Evolutionary conservation across 2,113 vertebrate species (phyloP).

Genomic region (Sterrhoptilus dennistouni): DNA sequence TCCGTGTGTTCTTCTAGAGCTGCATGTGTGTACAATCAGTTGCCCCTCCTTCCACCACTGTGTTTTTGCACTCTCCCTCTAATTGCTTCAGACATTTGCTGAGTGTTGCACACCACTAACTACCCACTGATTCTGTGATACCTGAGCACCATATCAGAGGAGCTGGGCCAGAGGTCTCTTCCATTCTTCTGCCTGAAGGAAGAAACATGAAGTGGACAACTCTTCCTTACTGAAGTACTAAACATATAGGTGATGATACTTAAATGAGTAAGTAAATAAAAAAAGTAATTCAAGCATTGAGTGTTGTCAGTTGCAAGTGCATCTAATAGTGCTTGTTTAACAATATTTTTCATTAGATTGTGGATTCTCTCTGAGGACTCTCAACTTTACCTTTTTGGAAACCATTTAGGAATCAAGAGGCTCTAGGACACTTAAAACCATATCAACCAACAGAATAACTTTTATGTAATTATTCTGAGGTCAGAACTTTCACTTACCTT

Average conservation of each 20-base stretch:
- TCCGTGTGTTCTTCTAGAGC: background rate
- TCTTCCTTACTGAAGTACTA: background rate
- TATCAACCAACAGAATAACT: background rate
- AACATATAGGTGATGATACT: background rate
- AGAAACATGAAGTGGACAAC: background rate
- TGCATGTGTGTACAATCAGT: background rate
- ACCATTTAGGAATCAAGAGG: background rate
- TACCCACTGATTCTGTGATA: background rate
- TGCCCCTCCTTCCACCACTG: background rate
- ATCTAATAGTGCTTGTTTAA: background rate
- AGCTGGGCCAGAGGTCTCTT: background rate
- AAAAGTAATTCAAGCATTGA: background rate
- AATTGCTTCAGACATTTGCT: background rate
- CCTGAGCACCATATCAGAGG: background rate
- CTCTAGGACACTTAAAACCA: background rate
- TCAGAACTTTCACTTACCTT: slow-evolving; percentile 5
- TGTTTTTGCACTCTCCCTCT: background rate
- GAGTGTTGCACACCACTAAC: background rate
- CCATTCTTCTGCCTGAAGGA: background rate
- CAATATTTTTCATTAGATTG: background rate
- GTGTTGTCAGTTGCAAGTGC: background rate
- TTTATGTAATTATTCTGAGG: slow-evolving; percentile 26
- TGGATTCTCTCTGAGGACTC: background rate
- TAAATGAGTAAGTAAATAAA: background rate
- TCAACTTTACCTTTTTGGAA: background rate